Conservation (phyloP, 2,113 vertebrate genomes). For the Cephalopterus ornatus region DNA sequence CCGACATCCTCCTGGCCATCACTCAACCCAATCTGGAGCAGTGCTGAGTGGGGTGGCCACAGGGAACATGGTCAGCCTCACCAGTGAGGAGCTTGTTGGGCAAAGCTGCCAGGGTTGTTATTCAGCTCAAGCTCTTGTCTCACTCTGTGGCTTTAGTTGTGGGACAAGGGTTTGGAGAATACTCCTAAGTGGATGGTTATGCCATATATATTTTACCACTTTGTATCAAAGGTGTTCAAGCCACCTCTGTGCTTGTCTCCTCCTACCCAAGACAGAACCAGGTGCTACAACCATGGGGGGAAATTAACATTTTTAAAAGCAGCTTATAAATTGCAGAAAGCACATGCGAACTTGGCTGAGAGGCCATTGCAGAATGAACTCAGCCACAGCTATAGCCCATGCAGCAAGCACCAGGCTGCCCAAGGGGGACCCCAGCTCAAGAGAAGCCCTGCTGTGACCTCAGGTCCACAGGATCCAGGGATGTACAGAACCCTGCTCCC, state of each 20-base stretch:
- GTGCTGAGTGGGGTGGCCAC: rapidly evolving
- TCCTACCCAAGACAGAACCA: not conserved
- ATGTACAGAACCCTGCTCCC: rapidly evolving
- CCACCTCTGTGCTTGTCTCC: rapidly evolving
- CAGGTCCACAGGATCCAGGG: not conserved
- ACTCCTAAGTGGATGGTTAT: not conserved
- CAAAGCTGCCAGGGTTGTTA: not conserved
- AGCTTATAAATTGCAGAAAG: not conserved
- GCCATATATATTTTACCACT: rapidly evolving
- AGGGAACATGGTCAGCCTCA: rapidly evolving
- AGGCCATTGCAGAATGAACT: not conserved
- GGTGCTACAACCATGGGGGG: not conserved
- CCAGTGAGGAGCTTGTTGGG: rapidly evolving
- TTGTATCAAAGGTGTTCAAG: not conserved
- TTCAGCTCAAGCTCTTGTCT: not conserved
- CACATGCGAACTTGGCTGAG: rapidly evolving
- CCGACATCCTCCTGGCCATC: rapidly evolving
- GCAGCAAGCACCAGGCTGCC: not conserved
- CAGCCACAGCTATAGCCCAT: rapidly evolving
- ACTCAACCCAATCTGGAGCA: rapidly evolving
- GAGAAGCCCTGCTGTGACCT: not conserved
- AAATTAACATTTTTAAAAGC: not conserved
- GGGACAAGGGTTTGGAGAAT: not conserved
- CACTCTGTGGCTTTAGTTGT: not conserved
- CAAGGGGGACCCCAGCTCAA: not conserved